A percentile compares a stretch with the other conserved stretches of the same genome.
Conservation (phyloP, 2,888 invertebrate genomes). For the Lampropteryx suffumata region DNA sequence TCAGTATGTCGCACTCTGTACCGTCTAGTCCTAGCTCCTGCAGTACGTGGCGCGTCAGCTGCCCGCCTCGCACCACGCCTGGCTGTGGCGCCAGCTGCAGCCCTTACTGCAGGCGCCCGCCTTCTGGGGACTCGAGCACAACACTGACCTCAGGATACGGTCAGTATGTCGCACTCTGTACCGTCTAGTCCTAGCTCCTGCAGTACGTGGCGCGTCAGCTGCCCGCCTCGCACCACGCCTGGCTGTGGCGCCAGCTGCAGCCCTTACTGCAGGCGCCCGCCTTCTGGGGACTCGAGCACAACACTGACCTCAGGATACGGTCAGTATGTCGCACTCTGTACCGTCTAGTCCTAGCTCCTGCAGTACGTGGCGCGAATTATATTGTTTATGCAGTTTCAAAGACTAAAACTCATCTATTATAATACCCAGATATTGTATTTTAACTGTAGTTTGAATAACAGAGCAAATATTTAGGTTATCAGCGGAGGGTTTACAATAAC, state of each 20-base stretch:
- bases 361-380: too few relatives aligned
- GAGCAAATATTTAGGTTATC: too few relatives aligned
- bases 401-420: too few relatives aligned
- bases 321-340: constrained; percentile 11
- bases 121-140: constrained; percentile 87
- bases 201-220: constrained; percentile 41
- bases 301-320: constrained; percentile 63
- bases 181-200: constrained; percentile 23
- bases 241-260: constrained; percentile 79
- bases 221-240: constrained; percentile 74
- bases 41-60: constrained; percentile 41
- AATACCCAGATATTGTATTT: too few relatives aligned
- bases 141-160: constrained; percentile 63
- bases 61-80: constrained; percentile 74
- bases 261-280: constrained; percentile 80
- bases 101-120: constrained; percentile 80
- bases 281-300: constrained; percentile 87
- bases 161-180: constrained; percentile 11
- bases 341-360: not conserved
- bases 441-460: too few relatives aligned
- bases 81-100: constrained; percentile 79
- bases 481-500: too few relatives aligned
- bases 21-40: too few relatives aligned
- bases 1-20: too few relatives aligned
- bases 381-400: too few relatives aligned